phyloP scores from a whole-genome alignment of 2,113 vertebrate genomes.

The Halcyon malimbica region DNA sequence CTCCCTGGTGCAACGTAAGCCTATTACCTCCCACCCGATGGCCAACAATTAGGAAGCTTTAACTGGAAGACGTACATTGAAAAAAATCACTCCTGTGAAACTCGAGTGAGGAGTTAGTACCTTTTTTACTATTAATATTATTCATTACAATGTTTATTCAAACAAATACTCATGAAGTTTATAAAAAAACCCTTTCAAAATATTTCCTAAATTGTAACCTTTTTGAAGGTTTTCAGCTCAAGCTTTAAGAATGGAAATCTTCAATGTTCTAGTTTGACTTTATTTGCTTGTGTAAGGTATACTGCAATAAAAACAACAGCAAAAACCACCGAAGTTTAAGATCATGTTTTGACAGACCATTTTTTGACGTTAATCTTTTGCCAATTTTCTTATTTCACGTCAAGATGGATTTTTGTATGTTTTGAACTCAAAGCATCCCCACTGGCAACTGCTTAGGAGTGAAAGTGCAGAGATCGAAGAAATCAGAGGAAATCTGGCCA shows the following conservation, averaged over 20 bases:
- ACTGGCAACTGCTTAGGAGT: neutral
- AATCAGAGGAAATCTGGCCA: neutral
- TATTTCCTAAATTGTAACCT: neutral
- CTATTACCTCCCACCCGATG: too few relatives aligned
- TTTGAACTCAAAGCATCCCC: neutral
- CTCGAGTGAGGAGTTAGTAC: neutral
- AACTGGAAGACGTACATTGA: neutral
- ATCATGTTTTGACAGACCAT: neutral
- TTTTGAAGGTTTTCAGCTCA: neutral
- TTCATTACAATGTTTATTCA: neutral
- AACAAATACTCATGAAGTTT: neutral
- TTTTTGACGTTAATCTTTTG: neutral
- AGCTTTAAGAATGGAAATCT: neutral
- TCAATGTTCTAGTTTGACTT: neutral
- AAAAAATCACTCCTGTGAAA: neutral
- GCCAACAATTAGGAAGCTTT: neutral
- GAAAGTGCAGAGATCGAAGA: neutral
- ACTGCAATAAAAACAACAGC: neutral
- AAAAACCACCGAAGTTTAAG: neutral
- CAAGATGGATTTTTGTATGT: fast-evolving
- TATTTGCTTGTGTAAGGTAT: neutral
- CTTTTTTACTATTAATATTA: neutral
- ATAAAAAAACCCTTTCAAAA: neutral
- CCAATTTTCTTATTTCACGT: neutral
- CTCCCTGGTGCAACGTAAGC: too few relatives aligned